phyloP scores from a whole-genome alignment of 2,113 vertebrate genomes.

The Caranx ignobilis region DNA sequence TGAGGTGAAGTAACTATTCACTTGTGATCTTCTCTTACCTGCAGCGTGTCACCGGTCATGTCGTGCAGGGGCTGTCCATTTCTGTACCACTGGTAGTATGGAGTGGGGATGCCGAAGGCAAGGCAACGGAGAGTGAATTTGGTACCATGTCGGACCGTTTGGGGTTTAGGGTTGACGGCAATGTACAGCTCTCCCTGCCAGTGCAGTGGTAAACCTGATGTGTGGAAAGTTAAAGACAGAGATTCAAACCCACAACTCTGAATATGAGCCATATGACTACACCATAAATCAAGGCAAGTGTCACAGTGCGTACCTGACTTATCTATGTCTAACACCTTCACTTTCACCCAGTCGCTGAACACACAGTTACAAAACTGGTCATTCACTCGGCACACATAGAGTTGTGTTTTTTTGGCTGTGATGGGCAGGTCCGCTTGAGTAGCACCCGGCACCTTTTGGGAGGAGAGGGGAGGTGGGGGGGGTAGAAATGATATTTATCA shows the following conservation, averaged over 20 bases:
- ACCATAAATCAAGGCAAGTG: background rate
- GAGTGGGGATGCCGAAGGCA: constrained; percentile 87
- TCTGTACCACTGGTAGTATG: constrained; percentile 89
- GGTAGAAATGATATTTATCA: background rate
- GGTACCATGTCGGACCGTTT: constrained; percentile 70
- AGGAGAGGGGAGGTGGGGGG: background rate
- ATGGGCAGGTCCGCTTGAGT: constrained; percentile 82
- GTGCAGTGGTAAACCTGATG: constrained; percentile 71
- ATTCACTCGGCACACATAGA: constrained; percentile 87
- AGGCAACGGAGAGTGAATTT: constrained; percentile 80
- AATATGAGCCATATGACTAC: no score
- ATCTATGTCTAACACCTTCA: constrained; percentile 83
- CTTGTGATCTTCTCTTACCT: constrained; percentile 70
- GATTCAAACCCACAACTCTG: constrained; percentile 10
- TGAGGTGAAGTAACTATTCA: constrained; percentile 7
- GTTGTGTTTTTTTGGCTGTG: constrained; percentile 76
- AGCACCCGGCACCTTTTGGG: constrained; percentile 79
- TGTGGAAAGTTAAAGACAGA: background rate
- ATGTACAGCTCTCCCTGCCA: constrained; percentile 88
- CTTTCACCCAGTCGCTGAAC: constrained; percentile 89
- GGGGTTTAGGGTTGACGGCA: constrained; percentile 79
- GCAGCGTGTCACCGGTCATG: constrained; percentile 78
- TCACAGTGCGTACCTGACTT: constrained; percentile 70
- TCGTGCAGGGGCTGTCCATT: constrained; percentile 83
- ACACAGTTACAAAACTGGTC: constrained; percentile 77